These are phyloP conservation scores for Artemia sinica DNA, from an alignment of 2,888 invertebrate species.

Conservation along the genomic window DNA sequence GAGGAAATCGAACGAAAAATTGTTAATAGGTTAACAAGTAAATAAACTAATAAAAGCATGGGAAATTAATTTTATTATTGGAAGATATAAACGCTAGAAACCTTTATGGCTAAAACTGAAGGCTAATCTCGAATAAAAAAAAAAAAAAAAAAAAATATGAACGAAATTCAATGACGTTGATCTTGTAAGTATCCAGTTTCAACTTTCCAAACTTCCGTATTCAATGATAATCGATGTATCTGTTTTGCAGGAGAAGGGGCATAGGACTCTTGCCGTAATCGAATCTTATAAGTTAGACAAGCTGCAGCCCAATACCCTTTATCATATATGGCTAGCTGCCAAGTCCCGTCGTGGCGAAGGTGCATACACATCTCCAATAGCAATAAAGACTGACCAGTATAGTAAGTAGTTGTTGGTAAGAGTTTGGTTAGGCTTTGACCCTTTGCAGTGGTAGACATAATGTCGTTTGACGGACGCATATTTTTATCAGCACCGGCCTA, in stretches of 20 bases:
- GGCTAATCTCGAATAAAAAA: too few species aligned
- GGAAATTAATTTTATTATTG: too few species aligned
- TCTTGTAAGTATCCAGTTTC: not conserved
- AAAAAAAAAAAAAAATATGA: too few species aligned
- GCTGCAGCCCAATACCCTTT: slow-evolving; percentile 84
- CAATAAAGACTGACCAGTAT: slow-evolving; percentile 89
- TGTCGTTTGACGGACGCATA: slow-evolving; percentile 11
- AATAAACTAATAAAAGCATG: too few species aligned
- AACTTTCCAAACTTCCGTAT: not conserved
- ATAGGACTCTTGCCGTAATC: slow-evolving; percentile 59
- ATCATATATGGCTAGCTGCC: slow-evolving; percentile 92
- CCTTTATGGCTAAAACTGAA: too few species aligned
- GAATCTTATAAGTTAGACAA: slow-evolving; percentile 73
- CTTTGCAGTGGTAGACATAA: not conserved
- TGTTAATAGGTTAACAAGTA: too few species aligned
- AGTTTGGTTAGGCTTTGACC: not conserved
- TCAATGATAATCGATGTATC: not conserved
- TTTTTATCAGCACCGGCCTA: not conserved
- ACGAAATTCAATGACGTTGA: not conserved
- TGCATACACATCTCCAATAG: slow-evolving; percentile 80
- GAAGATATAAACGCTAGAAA: too few species aligned
- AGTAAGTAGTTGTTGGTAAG: slow-evolving; percentile 54
- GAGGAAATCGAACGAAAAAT: too few species aligned
- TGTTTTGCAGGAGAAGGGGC: slow-evolving; percentile 48
- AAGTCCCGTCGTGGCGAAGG: slow-evolving; percentile 83